Percentiles rank a stretch among this genome's conserved stretches.
These are phyloP conservation scores for Apostichopus californicus DNA, from an alignment of 35 echinoderm and acorn worm species.

Conservation along the genomic window DNA sequence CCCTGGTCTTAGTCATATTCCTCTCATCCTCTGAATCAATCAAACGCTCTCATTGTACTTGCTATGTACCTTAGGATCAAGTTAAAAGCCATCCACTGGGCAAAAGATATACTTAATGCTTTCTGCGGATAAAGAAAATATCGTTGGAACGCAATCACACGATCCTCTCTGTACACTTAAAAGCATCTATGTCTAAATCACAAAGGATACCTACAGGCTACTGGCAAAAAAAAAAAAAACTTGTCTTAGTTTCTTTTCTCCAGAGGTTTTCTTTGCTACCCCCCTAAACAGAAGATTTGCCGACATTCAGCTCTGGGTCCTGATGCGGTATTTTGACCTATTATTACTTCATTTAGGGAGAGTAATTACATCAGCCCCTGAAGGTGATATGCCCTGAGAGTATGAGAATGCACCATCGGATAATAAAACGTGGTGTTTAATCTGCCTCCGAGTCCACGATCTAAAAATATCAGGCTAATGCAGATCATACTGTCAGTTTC, in stretches of 20 bases:
- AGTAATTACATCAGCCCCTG: conserved; percentile 8
- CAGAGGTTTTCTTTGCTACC: not conserved
- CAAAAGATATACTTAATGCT: not conserved
- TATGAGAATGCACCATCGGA: not conserved
- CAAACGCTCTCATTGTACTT: too few relatives aligned
- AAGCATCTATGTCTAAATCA: not conserved
- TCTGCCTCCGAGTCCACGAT: not conserved
- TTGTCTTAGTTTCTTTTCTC: not conserved
- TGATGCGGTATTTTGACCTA: not conserved
- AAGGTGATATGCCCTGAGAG: not conserved
- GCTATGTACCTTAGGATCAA: not conserved
- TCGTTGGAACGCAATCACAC: not conserved
- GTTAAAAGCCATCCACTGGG: not conserved
- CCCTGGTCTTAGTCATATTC: not conserved
- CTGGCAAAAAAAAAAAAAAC: not conserved
- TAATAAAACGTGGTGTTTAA: not conserved
- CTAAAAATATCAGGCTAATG: conserved; percentile 4
- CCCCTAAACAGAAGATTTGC: conserved; percentile 2
- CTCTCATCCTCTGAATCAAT: not conserved
- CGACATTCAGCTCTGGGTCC: conserved; percentile 4
- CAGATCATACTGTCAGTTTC: not conserved
- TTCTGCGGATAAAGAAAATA: not conserved
- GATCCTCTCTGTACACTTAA: not conserved
- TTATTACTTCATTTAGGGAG: conserved; percentile 19
- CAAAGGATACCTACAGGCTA: not conserved